phyloP scores from a whole-genome alignment of 2,113 vertebrate genomes.

The Brevimyrus niger region DNA sequence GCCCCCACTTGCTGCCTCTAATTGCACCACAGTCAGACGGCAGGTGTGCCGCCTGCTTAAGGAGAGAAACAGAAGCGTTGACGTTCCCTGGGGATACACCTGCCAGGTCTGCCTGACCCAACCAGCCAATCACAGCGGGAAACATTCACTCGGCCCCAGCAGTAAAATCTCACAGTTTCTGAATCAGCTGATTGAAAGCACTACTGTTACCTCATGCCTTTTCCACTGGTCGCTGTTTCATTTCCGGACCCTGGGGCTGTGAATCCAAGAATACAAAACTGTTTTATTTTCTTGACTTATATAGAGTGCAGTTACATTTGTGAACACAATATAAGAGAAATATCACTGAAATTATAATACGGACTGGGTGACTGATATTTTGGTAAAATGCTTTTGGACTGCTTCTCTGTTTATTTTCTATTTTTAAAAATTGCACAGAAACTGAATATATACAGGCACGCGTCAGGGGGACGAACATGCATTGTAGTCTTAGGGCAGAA shows the following conservation, averaged over 20 bases:
- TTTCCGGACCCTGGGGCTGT: neutral
- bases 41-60: neutral
- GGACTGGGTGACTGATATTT: neutral
- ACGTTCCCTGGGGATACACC: neutral
- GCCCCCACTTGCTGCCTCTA: neutral
- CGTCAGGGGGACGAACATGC: neutral
- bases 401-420: neutral
- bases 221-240: neutral
- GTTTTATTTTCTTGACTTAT: neutral
- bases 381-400: neutral
- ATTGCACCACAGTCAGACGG: neutral
- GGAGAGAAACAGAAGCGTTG: neutral
- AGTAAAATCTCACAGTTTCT: neutral
- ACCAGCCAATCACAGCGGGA: neutral
- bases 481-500: neutral
- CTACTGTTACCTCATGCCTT: neutral
- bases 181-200: neutral
- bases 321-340: neutral
- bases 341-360: neutral
- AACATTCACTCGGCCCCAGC: neutral
- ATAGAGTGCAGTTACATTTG: neutral
- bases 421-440: neutral
- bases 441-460: neutral
- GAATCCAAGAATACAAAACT: neutral
- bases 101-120: neutral